Evolutionary conservation across 2,888 invertebrate genomes (phyloP).

Genomic region (Sminthurides aquaticus): DNA sequence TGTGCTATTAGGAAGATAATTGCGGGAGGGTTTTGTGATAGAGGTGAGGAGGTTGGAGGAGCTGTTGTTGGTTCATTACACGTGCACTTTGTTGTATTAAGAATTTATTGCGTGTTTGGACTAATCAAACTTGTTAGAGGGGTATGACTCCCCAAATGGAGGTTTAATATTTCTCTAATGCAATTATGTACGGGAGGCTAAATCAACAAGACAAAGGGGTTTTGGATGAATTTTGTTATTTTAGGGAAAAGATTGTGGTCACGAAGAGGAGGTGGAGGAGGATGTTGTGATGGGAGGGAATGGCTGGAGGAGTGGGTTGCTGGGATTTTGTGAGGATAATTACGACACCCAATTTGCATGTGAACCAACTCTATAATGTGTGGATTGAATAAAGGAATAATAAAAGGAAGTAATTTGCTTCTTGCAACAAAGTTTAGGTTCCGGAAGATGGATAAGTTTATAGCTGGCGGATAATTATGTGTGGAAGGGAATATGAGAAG

Average conservation of each 20-base stretch:
- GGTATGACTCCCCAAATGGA: not conserved
- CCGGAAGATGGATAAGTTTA: too few species aligned
- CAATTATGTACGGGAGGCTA: not conserved
- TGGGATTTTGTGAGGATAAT: not conserved
- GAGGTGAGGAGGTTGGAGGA: not conserved
- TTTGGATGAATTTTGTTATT: not conserved
- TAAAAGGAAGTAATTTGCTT: too few species aligned
- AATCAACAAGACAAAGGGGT: not conserved
- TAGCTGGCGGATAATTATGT: too few species aligned
- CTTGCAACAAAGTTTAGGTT: too few species aligned
- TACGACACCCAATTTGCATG: not conserved
- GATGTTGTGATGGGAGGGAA: too few species aligned
- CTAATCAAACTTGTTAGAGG: not conserved
- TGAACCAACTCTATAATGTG: not conserved
- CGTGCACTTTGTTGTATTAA: not conserved
- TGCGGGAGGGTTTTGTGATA: not conserved
- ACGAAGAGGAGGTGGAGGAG: too few species aligned
- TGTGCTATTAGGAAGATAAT: not conserved
- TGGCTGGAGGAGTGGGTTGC: too few species aligned
- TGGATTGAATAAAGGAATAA: not conserved
- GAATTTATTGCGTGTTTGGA: not conserved
- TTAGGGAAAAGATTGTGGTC: not conserved
- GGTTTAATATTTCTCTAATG: not conserved
- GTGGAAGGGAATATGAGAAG: too few species aligned
- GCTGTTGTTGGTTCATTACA: not conserved